Conservation (phyloP, 35 echinoderm and acorn worm genomes). For the Eucidaris tribuloides region DNA sequence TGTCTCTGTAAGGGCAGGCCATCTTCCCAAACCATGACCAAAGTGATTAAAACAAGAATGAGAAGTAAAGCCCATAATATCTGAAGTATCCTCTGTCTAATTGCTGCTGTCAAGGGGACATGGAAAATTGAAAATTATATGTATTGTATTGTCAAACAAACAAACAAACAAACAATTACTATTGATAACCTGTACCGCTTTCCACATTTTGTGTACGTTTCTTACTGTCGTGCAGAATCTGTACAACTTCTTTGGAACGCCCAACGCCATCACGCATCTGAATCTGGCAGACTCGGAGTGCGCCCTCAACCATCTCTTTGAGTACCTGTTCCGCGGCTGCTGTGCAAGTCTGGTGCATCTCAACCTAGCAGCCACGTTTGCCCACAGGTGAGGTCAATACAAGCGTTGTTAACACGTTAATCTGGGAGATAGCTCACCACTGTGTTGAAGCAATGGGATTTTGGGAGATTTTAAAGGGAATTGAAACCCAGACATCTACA, state of each 20-base stretch:
- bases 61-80: too few species aligned
- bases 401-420: neutral
- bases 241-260: conserved; percentile 65
- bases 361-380: conserved; percentile 73
- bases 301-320: conserved; percentile 79
- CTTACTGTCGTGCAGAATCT: conserved; percentile 71
- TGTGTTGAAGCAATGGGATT: neutral
- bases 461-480: neutral
- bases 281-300: conserved; percentile 69
- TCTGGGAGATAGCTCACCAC: neutral
- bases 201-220: too few species aligned
- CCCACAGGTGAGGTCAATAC: conserved; percentile 54
- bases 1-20: too few species aligned
- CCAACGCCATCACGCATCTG: conserved; percentile 75
- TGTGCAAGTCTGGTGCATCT: conserved; percentile 69
- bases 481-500: neutral
- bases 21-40: too few species aligned
- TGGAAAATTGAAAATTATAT: too few species aligned
- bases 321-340: conserved; percentile 68
- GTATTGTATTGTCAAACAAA: too few species aligned
- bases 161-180: too few species aligned
- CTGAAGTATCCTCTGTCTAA: too few species aligned
- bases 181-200: too few species aligned
- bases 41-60: too few species aligned
- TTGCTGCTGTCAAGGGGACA: too few species aligned